Conservation (phyloP, 2,113 vertebrate species). For the Anguilla rostrata region DNA sequence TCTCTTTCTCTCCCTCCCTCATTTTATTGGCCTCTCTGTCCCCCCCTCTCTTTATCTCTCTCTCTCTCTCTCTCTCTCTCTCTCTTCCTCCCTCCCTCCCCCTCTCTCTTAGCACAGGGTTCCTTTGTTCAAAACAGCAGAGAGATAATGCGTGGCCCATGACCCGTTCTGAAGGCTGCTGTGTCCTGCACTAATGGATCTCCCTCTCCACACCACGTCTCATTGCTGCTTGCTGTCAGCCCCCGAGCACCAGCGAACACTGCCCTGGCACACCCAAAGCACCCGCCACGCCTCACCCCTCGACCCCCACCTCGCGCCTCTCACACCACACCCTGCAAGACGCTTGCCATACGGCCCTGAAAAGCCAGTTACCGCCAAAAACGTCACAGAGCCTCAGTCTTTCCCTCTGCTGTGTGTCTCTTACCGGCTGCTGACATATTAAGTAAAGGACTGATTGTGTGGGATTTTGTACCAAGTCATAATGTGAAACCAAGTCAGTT, state of each 20-base stretch:
- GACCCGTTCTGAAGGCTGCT: slow-evolving; percentile 4
- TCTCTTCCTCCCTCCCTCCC: slow-evolving; percentile 26
- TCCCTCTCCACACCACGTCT: background rate
- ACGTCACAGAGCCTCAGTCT: background rate
- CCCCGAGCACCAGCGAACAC: background rate
- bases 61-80: slow-evolving; percentile 16
- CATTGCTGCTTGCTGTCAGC: background rate
- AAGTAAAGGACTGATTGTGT: background rate
- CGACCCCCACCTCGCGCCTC: background rate
- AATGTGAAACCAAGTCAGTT: background rate
- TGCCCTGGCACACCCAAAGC: background rate
- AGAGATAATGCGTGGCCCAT: background rate
- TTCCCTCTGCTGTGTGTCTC: no score
- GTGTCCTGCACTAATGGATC: background rate
- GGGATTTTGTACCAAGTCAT: background rate
- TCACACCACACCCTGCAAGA: background rate
- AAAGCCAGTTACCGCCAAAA: background rate
- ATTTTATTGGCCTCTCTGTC: slow-evolving; percentile 7
- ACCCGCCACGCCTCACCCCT: background rate
- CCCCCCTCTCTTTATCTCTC: slow-evolving; percentile 37
- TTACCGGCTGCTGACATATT: no score
- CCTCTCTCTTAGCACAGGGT: slow-evolving; percentile 55
- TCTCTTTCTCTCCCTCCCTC: slow-evolving; percentile 31
- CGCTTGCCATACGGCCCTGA: background rate
- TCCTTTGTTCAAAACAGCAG: slow-evolving; percentile 51